These are phyloP conservation scores for Pyrgus malvae DNA, from an alignment of 2,888 invertebrate species.

Conservation along the genomic window DNA sequence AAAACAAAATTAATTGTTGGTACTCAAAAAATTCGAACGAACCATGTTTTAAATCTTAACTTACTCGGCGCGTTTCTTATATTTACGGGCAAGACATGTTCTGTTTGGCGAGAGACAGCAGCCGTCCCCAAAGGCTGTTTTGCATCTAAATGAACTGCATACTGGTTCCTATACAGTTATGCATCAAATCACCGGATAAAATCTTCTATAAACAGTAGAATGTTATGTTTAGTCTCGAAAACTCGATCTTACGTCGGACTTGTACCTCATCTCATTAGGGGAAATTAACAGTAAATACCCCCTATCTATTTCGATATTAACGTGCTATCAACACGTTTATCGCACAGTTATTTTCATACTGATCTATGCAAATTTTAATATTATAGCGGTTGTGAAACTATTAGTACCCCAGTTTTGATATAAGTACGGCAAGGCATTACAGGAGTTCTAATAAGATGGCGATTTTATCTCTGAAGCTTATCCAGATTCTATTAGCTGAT, in stretches of 20 bases:
- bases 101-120: not conserved
- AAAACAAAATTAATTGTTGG: no score
- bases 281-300: conserved; percentile 1
- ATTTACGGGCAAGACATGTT: no score
- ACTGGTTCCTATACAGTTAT: conserved; percentile 21
- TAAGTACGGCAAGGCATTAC: not conserved
- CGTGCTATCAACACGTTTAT: conserved; percentile 14
- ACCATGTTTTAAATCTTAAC: no score
- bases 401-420: not conserved
- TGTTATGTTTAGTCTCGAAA: conserved; percentile 13
- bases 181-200: conserved; percentile 23
- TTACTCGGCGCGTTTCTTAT: no score
- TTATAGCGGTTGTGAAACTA: conserved; percentile 4
- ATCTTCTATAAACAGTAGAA: conserved; percentile 21
- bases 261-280: conserved; percentile 20
- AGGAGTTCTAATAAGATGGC: not conserved
- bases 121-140: conserved; percentile 5
- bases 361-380: conserved; percentile 23
- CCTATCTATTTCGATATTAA: conserved; percentile 18
- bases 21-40: no score
- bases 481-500: not conserved
- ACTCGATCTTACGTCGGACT: conserved; percentile 1
- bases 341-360: conserved; percentile 10
- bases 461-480: not conserved
- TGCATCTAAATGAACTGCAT: conserved; percentile 21